These are phyloP conservation scores for Pituophis catenifer DNA, from an alignment of 2,113 vertebrate genomes.

Conservation along the genomic window DNA sequence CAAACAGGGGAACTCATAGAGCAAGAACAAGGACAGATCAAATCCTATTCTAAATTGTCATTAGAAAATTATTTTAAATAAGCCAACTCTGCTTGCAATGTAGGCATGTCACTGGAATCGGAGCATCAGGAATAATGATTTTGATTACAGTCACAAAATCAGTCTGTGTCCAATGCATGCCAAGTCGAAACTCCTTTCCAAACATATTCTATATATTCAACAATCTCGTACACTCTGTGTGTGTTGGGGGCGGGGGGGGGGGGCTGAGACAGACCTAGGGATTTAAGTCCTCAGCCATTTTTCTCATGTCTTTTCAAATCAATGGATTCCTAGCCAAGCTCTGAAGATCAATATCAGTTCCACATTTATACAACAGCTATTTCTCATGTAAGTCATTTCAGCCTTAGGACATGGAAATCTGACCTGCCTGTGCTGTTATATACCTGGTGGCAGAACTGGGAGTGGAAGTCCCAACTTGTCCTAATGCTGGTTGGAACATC, in stretches of 20 bases:
- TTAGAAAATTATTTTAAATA: neutral
- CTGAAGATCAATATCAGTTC: neutral
- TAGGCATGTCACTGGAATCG: neutral
- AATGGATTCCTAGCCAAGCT: neutral
- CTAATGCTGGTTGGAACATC: neutral
- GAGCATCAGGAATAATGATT: neutral
- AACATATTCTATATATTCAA: neutral
- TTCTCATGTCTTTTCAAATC: neutral
- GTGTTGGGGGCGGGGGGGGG: fast-evolving
- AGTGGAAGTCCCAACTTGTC: neutral
- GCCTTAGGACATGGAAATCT: neutral
- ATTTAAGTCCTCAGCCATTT: neutral
- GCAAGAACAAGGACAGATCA: neutral
- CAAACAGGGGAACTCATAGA: neutral
- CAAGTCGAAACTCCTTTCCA: neutral
- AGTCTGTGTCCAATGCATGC: neutral
- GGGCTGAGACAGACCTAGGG: neutral
- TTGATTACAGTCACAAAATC: neutral
- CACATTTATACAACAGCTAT: neutral
- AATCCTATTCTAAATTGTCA: neutral
- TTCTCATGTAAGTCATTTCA: neutral
- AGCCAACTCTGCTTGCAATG: neutral
- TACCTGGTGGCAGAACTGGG: neutral
- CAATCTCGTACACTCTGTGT: neutral
- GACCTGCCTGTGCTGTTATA: neutral